Conservation (phyloP, 2,797 vertebrate genomes). For the Antrozous pallidus region DNA sequence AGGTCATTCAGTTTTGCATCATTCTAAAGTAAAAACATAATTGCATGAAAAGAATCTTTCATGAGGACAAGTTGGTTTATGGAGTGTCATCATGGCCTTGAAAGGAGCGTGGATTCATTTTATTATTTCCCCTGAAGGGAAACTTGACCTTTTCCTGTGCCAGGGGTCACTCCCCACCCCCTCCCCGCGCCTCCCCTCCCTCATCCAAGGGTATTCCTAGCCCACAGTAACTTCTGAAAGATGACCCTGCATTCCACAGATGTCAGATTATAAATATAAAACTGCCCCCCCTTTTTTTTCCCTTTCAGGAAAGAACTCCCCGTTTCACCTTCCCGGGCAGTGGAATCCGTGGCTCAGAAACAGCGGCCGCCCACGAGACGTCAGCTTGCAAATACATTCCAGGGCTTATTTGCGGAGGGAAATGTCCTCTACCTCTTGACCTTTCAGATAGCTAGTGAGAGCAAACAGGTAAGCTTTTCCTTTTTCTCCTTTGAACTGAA, state of each 20-base stretch:
- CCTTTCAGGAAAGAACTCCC: constrained; percentile 45
- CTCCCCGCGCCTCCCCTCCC: background rate
- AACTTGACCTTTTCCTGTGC: background rate
- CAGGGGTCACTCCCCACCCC: rapidly evolving
- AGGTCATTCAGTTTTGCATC: background rate
- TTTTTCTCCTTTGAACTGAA: constrained; percentile 54
- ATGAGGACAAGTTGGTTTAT: background rate
- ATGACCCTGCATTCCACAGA: background rate
- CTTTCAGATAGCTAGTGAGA: constrained; percentile 61
- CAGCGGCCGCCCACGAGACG: constrained; percentile 31
- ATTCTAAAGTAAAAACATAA: background rate
- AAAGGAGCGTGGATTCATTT: background rate
- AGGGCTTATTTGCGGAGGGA: constrained; percentile 52
- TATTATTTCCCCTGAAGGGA: background rate
- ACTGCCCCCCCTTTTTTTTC: background rate
- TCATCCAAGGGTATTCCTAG: background rate
- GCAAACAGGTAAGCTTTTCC: background rate
- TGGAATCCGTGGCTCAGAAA: constrained; percentile 17
- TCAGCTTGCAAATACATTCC: constrained; percentile 41
- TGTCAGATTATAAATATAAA: background rate
- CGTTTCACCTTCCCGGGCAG: constrained; percentile 26
- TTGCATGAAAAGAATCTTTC: background rate
- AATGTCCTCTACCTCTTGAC: constrained; percentile 68
- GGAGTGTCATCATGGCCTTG: background rate
- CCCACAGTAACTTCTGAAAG: background rate